Percentiles rank a stretch among this genome's conserved stretches.
phyloP scores from a whole-genome alignment of 1,140 invertebrate genomes.

The Leptinotarsa undecemlineata region DNA sequence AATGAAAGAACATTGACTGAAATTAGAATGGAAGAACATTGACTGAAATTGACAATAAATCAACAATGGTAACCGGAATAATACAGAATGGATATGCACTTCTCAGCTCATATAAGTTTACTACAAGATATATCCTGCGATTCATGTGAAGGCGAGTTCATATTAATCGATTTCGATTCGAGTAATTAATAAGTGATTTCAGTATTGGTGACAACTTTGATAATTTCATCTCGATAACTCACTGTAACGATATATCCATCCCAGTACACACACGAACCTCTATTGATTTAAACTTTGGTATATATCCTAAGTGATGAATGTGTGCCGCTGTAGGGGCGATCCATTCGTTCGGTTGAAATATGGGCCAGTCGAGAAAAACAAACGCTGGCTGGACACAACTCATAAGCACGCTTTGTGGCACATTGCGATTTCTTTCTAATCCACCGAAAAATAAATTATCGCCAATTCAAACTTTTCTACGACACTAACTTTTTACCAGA shows the following conservation, averaged over 20 bases:
- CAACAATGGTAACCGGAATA: too few relatives aligned
- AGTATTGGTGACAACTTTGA: constrained; percentile 42
- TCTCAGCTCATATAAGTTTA: too few relatives aligned
- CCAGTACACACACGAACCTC: constrained; percentile 44
- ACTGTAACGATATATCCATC: constrained; percentile 46
- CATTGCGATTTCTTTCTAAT: constrained; percentile 47
- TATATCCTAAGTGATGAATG: constrained; percentile 51
- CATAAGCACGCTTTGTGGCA: constrained; percentile 50
- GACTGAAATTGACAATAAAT: too few relatives aligned
- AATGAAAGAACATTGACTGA: too few relatives aligned
- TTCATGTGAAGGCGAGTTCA: background rate
- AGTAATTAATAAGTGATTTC: background rate
- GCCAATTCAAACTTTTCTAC: constrained; percentile 51
- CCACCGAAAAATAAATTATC: constrained; percentile 49
- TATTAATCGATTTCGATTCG: background rate
- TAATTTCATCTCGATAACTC: constrained; percentile 47
- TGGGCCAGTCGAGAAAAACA: constrained; percentile 49
- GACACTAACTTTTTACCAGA: constrained; percentile 34
- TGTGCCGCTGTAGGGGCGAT: constrained; percentile 44
- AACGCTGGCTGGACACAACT: constrained; percentile 49
- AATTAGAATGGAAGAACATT: too few relatives aligned
- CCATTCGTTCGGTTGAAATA: constrained; percentile 47
- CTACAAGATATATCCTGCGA: too few relatives aligned
- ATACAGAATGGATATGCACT: too few relatives aligned
- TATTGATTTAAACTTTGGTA: constrained; percentile 50